Evolutionary conservation across 2,113 vertebrate species (phyloP).

Genomic region (Dasyurus viverrinus): DNA sequence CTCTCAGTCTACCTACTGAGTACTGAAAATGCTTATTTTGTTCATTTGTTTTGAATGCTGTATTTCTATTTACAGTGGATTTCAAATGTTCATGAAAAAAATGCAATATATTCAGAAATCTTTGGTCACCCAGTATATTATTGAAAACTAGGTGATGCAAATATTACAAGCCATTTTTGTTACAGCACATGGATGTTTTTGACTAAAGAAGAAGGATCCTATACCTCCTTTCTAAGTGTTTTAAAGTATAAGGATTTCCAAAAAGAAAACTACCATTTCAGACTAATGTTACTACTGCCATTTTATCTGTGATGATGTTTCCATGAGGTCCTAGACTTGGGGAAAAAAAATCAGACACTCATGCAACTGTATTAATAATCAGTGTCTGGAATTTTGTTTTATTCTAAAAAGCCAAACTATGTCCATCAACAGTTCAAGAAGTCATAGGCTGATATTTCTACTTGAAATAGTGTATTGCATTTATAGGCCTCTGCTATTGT

Average conservation of each 20-base stretch:
- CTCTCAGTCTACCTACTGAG: not conserved
- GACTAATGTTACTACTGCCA: rapidly evolving
- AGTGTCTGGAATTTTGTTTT: not conserved
- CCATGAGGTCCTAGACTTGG: not conserved
- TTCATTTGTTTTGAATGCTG: not conserved
- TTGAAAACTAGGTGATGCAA: not conserved
- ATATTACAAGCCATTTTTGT: not conserved
- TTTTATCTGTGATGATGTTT: not conserved
- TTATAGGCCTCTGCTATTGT: not conserved
- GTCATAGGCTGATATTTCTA: not conserved
- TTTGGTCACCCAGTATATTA: not conserved
- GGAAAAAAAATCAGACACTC: not conserved
- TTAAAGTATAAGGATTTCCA: not conserved
- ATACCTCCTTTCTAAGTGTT: not conserved
- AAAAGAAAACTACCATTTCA: not conserved
- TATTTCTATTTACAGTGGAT: not conserved
- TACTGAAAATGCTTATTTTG: not conserved
- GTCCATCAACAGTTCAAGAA: not conserved
- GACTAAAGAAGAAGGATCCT: not conserved
- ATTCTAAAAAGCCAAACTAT: not conserved
- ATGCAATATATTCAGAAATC: not conserved
- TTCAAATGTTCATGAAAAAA: not conserved
- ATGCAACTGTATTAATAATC: not conserved
- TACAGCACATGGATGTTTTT: slow-evolving; percentile 9
- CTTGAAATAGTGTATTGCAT: not conserved